Evolutionary conservation across 2,113 vertebrate genomes (phyloP).

Genomic region (Rhynchopsitta pachyrhyncha): DNA sequence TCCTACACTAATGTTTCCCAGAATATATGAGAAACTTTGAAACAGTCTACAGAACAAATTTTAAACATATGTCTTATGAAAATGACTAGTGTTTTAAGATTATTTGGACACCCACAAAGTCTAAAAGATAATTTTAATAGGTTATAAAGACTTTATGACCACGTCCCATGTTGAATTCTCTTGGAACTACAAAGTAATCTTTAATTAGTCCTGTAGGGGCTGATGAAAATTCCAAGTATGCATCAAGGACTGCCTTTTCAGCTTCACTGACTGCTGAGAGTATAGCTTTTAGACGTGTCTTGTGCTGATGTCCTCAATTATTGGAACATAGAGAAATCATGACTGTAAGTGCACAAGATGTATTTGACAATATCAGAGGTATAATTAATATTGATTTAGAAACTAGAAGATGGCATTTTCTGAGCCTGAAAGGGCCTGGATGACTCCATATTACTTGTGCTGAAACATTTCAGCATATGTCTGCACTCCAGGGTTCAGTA

Average conservation of each 20-base stretch:
- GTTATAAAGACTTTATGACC: neutral
- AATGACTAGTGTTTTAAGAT: neutral
- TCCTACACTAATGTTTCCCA: neutral
- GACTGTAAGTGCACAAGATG: neutral
- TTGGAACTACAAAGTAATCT: neutral
- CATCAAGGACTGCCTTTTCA: neutral
- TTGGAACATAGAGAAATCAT: neutral
- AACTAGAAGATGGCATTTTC: neutral
- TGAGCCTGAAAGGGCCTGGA: neutral
- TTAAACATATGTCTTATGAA: neutral
- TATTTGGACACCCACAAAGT: neutral
- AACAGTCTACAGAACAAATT: neutral
- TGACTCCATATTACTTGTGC: neutral
- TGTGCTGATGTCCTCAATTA: neutral
- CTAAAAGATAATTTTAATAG: neutral
- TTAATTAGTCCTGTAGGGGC: neutral
- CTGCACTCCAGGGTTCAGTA: neutral
- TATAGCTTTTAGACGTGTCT: neutral
- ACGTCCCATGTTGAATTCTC: neutral
- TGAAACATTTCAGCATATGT: neutral
- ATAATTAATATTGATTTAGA: neutral
- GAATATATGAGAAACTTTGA: neutral
- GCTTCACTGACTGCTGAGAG: neutral
- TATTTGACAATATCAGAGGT: neutral
- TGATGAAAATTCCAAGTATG: neutral